phyloP scores from a whole-genome alignment of 2,113 vertebrate genomes.

The Nothoprocta pentlandii region DNA sequence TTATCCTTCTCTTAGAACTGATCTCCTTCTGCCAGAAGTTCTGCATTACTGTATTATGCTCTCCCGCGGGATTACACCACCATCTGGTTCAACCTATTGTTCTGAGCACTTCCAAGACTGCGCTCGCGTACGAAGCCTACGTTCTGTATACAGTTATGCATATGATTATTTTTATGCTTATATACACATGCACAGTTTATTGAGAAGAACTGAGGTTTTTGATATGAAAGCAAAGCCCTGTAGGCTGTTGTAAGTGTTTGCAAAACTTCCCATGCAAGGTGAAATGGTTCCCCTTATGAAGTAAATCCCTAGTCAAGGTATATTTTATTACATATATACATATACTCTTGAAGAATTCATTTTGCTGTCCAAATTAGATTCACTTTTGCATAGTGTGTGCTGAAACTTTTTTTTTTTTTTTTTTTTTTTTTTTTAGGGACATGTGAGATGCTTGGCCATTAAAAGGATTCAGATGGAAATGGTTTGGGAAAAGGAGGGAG shows the following conservation, averaged over 20 bases:
- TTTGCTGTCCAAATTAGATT: conserved; percentile 48
- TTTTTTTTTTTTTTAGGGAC: background rate
- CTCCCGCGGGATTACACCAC: conserved; percentile 20
- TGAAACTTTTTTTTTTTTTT: conserved; percentile 43
- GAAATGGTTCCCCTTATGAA: background rate
- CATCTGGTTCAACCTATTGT: conserved; percentile 68
- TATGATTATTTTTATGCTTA: background rate
- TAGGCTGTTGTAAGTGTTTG: background rate
- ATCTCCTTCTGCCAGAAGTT: conserved; percentile 56
- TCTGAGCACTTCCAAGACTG: conserved; percentile 38
- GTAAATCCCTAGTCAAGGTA: background rate
- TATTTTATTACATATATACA: conserved; percentile 18
- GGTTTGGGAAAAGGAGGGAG: background rate
- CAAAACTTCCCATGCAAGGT: background rate
- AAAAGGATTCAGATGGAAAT: background rate
- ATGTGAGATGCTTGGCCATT: background rate
- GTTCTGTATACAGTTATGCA: background rate
- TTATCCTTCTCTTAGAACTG: conserved; percentile 53
- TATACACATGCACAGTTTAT: background rate
- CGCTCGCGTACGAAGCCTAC: background rate
- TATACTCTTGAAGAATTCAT: background rate
- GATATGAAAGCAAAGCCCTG: conserved; percentile 16
- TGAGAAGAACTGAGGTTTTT: conserved; percentile 11
- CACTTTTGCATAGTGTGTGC: conserved; percentile 4
- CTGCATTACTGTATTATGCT: conserved; percentile 29